phyloP scores from a whole-genome alignment of 92 coral and sea anemone species.

The Phenganax subtilis region DNA sequence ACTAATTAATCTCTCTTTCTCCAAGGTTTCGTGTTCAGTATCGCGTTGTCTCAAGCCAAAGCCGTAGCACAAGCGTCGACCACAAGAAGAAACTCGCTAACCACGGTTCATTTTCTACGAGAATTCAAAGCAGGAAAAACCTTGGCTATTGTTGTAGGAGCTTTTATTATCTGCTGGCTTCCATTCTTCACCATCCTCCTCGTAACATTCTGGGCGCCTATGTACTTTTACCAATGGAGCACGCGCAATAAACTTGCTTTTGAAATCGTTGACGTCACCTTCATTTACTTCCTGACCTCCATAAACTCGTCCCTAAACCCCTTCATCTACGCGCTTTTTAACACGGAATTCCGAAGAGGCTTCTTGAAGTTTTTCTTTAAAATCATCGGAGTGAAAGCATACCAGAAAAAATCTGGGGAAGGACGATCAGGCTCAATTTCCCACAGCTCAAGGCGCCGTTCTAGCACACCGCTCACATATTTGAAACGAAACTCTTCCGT shows the following conservation, averaged over 20 bases:
- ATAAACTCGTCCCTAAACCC: conserved; percentile 55
- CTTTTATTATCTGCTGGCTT: conserved; percentile 51
- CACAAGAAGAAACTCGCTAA: conserved; percentile 16
- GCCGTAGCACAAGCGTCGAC: conserved; percentile 57
- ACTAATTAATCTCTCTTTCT: neutral
- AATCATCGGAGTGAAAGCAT: conserved; percentile 17
- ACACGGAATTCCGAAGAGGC: conserved; percentile 47
- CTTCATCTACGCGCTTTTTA: conserved; percentile 49
- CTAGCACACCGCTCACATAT: conserved; percentile 14
- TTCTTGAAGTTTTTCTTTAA: conserved; percentile 46
- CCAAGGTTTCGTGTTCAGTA: conserved; percentile 55
- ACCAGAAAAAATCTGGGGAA: neutral
- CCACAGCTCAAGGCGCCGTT: conserved; percentile 27
- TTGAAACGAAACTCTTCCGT: conserved; percentile 16
- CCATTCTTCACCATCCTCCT: conserved; percentile 55
- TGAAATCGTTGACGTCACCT: conserved; percentile 39
- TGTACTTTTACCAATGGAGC: conserved; percentile 31
- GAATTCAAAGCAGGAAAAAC: conserved; percentile 62
- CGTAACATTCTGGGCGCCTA: conserved; percentile 45
- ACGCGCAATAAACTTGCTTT: conserved; percentile 34
- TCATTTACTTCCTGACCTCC: conserved; percentile 48
- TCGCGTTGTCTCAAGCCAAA: conserved; percentile 80
- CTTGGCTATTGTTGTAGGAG: conserved; percentile 51
- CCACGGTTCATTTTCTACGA: conserved; percentile 31
- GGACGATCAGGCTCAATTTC: conserved; percentile 1